Percentiles rank a stretch among this genome's conserved stretches.
phyloP scores from a whole-genome alignment of 2,888 invertebrate species.

The Tiliacea aurago region DNA sequence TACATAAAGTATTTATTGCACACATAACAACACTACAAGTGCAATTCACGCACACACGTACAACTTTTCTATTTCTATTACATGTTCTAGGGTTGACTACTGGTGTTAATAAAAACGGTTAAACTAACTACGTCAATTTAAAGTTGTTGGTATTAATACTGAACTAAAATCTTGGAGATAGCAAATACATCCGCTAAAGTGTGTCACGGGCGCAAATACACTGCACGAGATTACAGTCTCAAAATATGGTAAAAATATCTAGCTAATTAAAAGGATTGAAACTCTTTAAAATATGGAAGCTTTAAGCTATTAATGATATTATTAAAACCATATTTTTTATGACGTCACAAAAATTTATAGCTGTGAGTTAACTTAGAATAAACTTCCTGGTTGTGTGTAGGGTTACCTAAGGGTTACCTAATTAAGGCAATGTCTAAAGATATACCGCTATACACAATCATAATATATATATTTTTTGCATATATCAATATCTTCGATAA shows the following conservation, averaged over 20 bases:
- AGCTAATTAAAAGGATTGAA: conserved; percentile 15
- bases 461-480: background rate
- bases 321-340: background rate
- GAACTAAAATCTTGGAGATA: conserved; percentile 62
- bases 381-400: conserved; percentile 9
- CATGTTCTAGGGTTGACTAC: conserved; percentile 82
- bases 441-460: background rate
- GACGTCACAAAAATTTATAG: conserved; percentile 3
- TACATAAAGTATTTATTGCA: conserved; percentile 89
- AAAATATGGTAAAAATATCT: conserved; percentile 20
- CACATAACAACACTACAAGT: conserved; percentile 87
- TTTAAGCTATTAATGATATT: background rate
- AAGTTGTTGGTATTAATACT: conserved; percentile 55
- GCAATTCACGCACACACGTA: conserved; percentile 85
- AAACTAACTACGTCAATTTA: conserved; percentile 66
- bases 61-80: conserved; percentile 89
- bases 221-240: conserved; percentile 40
- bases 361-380: background rate
- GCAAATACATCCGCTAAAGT: conserved; percentile 61
- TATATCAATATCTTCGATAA: conserved; percentile 12
- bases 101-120: conserved; percentile 76
- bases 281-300: background rate
- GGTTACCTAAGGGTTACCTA: background rate
- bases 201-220: conserved; percentile 65
- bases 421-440: conserved; percentile 8